Conservation (phyloP, 1,140 invertebrate species). For the Atta colombica region DNA sequence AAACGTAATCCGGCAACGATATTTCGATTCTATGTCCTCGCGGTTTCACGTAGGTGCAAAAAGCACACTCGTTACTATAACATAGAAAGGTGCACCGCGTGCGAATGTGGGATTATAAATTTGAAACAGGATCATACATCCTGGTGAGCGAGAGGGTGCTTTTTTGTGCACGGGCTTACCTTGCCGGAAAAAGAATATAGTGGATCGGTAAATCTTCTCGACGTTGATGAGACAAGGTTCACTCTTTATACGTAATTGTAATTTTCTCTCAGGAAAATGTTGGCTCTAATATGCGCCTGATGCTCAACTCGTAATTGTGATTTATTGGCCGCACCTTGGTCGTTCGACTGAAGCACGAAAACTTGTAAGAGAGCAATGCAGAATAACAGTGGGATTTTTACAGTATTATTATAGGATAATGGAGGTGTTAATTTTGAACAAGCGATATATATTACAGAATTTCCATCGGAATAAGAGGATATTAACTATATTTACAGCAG, state of each 20-base stretch:
- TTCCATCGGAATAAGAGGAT: neutral
- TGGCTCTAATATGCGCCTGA: slow-evolving; percentile 27
- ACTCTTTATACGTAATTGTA: slow-evolving; percentile 54
- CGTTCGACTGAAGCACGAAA: slow-evolving; percentile 12
- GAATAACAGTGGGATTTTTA: neutral
- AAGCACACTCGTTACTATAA: slow-evolving; percentile 32
- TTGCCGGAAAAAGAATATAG: neutral
- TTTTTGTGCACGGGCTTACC: neutral
- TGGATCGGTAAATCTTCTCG: slow-evolving; percentile 35
- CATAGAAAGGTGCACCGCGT: neutral
- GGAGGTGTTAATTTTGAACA: slow-evolving; percentile 18
- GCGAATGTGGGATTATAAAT: slow-evolving; percentile 59
- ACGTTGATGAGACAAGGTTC: slow-evolving; percentile 50
- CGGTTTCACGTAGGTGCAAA: slow-evolving; percentile 53
- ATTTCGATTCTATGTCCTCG: slow-evolving; percentile 58
- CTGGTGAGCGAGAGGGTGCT: neutral
- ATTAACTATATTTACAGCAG: neutral
- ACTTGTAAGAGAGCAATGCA: neutral
- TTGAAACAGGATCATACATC: slow-evolving; percentile 34
- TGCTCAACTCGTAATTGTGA: slow-evolving; percentile 51
- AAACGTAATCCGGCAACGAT: slow-evolving; percentile 59
- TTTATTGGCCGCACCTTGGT: slow-evolving; percentile 27
- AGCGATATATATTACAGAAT: neutral
- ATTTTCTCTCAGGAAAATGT: slow-evolving; percentile 38
- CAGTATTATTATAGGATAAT: slow-evolving; percentile 26